Conservation (phyloP, 1,140 invertebrate genomes). For the Rhysida immarginata region DNA sequence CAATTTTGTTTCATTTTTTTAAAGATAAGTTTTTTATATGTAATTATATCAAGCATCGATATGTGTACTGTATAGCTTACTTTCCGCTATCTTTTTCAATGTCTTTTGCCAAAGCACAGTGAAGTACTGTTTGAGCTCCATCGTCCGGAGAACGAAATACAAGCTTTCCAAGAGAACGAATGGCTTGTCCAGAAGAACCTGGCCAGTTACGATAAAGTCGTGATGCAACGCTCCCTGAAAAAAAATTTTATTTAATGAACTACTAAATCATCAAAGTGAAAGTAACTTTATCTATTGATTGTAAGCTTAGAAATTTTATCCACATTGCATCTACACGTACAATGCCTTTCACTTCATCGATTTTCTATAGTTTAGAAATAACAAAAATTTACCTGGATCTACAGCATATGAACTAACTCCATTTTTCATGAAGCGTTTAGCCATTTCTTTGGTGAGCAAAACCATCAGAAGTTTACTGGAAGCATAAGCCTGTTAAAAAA, state of each 20-base stretch:
- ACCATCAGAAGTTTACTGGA: conserved; percentile 83
- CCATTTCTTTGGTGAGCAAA: conserved; percentile 66
- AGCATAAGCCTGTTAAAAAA: conserved; percentile 48
- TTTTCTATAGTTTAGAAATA: too few species aligned
- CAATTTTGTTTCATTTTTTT: too few species aligned
- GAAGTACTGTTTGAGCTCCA: conserved; percentile 57
- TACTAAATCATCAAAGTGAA: too few species aligned
- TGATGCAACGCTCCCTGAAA: conserved; percentile 55
- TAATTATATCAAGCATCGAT: too few species aligned
- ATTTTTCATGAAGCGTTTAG: conserved; percentile 44
- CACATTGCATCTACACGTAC: too few species aligned
- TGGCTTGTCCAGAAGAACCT: conserved; percentile 30
- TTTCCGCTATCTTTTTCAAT: conserved; percentile 48
- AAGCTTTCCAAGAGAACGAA: conserved; percentile 50
- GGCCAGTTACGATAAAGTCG: conserved; percentile 58
- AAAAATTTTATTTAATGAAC: too few species aligned
- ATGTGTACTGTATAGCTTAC: too few species aligned
- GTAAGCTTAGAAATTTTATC: neutral
- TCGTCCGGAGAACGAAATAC: conserved; percentile 52
- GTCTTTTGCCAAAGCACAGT: conserved; percentile 49
- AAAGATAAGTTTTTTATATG: too few species aligned
- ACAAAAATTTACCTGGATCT: conserved; percentile 7
- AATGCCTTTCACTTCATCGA: too few species aligned
- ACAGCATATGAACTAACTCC: conserved; percentile 4
- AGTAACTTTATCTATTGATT: too few species aligned